These are phyloP conservation scores for Nysson spinosus DNA, from an alignment of 2,888 invertebrate genomes.

Conservation along the genomic window DNA sequence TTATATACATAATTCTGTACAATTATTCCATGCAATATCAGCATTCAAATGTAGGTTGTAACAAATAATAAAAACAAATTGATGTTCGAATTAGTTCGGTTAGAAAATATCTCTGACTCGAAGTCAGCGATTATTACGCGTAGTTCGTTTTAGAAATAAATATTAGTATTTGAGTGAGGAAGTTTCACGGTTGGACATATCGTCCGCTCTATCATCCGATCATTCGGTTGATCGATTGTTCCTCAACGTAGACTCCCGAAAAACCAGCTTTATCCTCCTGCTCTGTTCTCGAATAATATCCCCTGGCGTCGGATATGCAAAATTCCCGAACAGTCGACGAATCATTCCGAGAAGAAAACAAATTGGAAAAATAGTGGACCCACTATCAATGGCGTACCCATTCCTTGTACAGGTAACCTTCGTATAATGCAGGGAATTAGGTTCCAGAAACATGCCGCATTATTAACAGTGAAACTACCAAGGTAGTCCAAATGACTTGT, in stretches of 20 bases:
- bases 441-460: too few relatives aligned
- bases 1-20: too few relatives aligned
- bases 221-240: constrained; percentile 39
- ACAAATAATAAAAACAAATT: too few relatives aligned
- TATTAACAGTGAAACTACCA: too few relatives aligned
- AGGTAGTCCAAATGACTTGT: too few relatives aligned
- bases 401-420: too few relatives aligned
- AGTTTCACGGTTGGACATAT: constrained; percentile 31
- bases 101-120: too few relatives aligned
- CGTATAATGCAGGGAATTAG: too few relatives aligned
- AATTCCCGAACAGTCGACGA: constrained; percentile 39
- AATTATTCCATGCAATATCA: too few relatives aligned
- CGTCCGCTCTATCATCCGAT: not conserved
- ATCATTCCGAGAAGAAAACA: not conserved
- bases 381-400: too few relatives aligned
- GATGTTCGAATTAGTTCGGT: too few relatives aligned
- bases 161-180: constrained; percentile 19
- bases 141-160: not conserved
- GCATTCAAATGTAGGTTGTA: too few relatives aligned
- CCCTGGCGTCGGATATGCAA: constrained; percentile 29
- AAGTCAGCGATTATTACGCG: not conserved
- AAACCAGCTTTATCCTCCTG: constrained; percentile 24
- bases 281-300: constrained; percentile 29
- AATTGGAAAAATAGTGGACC: not conserved
- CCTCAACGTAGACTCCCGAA: constrained; percentile 19